Conservation (phyloP, 2,888 invertebrate species). For the Diploptera punctata region DNA sequence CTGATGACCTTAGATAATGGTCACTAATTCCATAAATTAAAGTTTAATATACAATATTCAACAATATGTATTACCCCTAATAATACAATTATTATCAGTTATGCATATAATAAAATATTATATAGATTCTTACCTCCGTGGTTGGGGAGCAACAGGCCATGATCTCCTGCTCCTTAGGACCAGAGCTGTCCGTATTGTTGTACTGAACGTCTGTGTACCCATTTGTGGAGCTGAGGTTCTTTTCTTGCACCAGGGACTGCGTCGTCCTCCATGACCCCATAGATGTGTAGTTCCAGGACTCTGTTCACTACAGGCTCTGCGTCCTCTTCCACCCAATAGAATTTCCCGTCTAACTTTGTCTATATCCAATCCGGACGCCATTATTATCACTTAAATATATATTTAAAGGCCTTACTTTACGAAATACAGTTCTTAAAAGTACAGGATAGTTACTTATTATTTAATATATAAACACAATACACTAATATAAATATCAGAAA, state of each 20-base stretch:
- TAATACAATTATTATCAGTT: too few species aligned
- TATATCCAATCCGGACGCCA: slow-evolving; percentile 49
- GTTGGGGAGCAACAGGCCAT: slow-evolving; percentile 78
- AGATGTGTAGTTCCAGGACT: slow-evolving; percentile 60
- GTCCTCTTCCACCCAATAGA: slow-evolving; percentile 60
- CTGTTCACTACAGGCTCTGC: slow-evolving; percentile 73
- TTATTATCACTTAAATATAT: too few species aligned
- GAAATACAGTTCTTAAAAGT: too few species aligned
- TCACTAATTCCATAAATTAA: too few species aligned
- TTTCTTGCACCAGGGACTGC: slow-evolving; percentile 63
- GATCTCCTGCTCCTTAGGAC: slow-evolving; percentile 73
- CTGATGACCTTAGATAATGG: too few species aligned
- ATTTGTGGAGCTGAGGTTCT: slow-evolving; percentile 77
- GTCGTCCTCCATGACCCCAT: slow-evolving; percentile 55
- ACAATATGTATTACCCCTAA: too few species aligned
- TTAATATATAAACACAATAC: too few species aligned
- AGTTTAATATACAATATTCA: too few species aligned
- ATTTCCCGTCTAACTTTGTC: slow-evolving; percentile 57
- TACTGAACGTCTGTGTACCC: slow-evolving; percentile 52
- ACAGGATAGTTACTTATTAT: too few species aligned
- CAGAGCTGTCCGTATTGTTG: slow-evolving; percentile 52
- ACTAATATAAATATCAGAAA: too few species aligned
- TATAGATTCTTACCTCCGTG: slow-evolving; percentile 72
- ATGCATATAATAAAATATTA: too few species aligned
- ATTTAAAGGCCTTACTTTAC: too few species aligned